Evolutionary conservation across 2,113 vertebrate genomes (phyloP).

Genomic region (Accipiter cooperii): DNA sequence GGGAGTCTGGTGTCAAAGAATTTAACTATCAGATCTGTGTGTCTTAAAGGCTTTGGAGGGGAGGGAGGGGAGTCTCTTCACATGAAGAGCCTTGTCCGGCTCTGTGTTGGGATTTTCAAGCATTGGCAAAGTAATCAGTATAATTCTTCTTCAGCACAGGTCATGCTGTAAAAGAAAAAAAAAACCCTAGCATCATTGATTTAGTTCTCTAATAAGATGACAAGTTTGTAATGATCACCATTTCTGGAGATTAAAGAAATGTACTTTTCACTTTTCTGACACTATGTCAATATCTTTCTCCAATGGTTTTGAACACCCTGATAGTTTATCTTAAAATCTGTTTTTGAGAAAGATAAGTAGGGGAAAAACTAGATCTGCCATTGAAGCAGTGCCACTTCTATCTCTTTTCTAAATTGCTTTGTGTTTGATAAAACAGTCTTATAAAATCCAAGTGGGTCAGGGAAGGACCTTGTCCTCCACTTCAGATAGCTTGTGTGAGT

Average conservation of each 20-base stretch:
- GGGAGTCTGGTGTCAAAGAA: background rate
- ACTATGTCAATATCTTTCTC: constrained; percentile 40
- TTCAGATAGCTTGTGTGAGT: background rate
- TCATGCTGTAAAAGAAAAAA: constrained; percentile 56
- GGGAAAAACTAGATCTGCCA: background rate
- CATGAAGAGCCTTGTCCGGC: background rate
- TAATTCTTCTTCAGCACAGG: constrained; percentile 43
- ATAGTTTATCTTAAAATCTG: background rate
- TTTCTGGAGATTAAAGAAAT: constrained; percentile 52
- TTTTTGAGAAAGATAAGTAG: background rate
- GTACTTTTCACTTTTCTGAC: constrained; percentile 56
- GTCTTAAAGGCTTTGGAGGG: background rate
- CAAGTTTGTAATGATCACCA: constrained; percentile 48
- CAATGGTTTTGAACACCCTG: background rate
- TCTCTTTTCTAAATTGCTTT: background rate
- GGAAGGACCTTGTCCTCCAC: background rate
- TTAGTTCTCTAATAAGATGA: constrained; percentile 57
- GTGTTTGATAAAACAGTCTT: background rate
- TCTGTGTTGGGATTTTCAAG: background rate
- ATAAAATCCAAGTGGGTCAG: background rate
- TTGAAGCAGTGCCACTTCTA: background rate
- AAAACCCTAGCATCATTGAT: constrained; percentile 36
- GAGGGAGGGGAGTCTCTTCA: background rate
- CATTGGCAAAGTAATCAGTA: constrained; percentile 48
- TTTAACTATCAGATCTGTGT: background rate